Base-by-base conservation (phyloP, 2,888 invertebrate genomes). In the Papilio elwesi region DNA sequence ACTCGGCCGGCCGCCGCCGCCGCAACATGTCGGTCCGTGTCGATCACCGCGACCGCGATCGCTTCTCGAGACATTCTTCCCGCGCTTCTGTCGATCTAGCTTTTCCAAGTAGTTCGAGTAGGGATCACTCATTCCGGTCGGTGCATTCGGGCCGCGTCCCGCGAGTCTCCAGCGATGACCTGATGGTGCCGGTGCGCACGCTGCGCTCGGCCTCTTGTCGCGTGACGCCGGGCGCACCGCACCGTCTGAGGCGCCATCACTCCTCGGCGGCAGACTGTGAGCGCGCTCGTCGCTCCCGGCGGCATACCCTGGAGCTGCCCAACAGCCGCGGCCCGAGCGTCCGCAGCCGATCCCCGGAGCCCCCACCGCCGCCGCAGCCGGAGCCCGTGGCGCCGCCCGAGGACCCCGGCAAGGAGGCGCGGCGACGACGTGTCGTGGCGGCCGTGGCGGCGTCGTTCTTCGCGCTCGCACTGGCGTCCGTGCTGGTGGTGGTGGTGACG, bases 401-500 rank as follows among this genome's bases (percentile, higher is more conserved):
- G 77, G 95, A 95, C 75, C 94, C 94, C 76, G 94, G 95, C 78
- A 95, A 96, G 82, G 96, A 96, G 80, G 95, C 95, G 66, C 94
- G 96, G 75, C 94, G 96, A 76, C 95, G 96, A 74, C 95, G 95
- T 78, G 95, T 96, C 79, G 96, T 96, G 68, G 96, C 95, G 82
- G 95, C 96, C 80, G 95, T 97, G 74, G 94, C 96, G 78, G 96
- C 95, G 51, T 96, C 96, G 51, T 96, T 97, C 90, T 91, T 96
- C 88, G 96, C 97, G 86, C 94, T 97, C 82, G 95, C 96, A 79
- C 94, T 96, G 82, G 95, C 96, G 74, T 96, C 97, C 81, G 95
- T 97, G 77, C 95, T 97, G 83, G 96, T 96, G 82, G 96, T 97
- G 85, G 95, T 97, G 84, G 95, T 97, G 82, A 97, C 97, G 71